Conservation (phyloP, 2,113 vertebrate species). For the Irena cyanogastra region DNA sequence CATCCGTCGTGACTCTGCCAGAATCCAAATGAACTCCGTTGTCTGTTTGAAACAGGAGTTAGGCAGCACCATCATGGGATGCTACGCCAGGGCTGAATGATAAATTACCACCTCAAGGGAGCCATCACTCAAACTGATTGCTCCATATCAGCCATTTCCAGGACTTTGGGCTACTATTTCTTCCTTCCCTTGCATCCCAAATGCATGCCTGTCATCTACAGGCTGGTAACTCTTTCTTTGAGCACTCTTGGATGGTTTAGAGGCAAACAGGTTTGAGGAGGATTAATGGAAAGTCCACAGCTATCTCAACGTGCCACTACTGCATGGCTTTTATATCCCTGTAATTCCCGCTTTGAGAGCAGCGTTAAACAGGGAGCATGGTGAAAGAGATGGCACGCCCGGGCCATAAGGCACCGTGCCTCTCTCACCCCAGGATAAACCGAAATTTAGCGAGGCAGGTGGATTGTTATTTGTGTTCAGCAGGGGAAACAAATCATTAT, state of each 20-base stretch:
- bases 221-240: slow-evolving; percentile 55
- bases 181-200: slow-evolving; percentile 55
- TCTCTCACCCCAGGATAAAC: background rate
- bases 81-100: slow-evolving; percentile 75
- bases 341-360: slow-evolving; percentile 9
- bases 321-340: slow-evolving; percentile 3
- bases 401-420: fast-evolving
- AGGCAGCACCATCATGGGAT: slow-evolving; percentile 20
- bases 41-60: slow-evolving; percentile 39
- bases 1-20: slow-evolving; percentile 25
- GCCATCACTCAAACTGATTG: slow-evolving; percentile 83
- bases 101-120: slow-evolving; percentile 81
- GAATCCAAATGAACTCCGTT: slow-evolving; percentile 70
- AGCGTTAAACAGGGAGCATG: background rate
- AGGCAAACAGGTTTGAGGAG: slow-evolving; percentile 43
- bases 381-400: background rate
- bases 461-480: background rate
- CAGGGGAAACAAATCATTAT: background rate
- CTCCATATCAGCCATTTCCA: slow-evolving; percentile 79
- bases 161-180: slow-evolving; percentile 77
- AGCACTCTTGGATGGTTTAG: slow-evolving; percentile 35
- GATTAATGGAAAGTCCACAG: slow-evolving; percentile 52
- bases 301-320: slow-evolving; percentile 16
- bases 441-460: background rate
- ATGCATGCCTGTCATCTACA: slow-evolving; percentile 63